Conservation (phyloP, 2,113 vertebrate species). For the Etheostoma cragini region DNA sequence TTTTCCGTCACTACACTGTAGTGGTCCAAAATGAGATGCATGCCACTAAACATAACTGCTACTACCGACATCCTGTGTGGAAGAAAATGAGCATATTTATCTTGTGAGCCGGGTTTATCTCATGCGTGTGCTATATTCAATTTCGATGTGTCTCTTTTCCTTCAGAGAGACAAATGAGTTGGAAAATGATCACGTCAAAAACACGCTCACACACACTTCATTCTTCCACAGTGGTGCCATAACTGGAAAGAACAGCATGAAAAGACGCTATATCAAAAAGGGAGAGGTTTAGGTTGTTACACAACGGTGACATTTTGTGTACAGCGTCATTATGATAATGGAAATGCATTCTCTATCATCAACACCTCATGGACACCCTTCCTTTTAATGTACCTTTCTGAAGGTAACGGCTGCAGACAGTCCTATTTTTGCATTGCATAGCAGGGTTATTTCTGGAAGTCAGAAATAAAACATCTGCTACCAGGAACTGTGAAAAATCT, state of each 20-base stretch:
- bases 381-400: slow-evolving; percentile 72
- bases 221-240: slow-evolving; percentile 29
- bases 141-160: slow-evolving; percentile 46
- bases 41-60: slow-evolving; percentile 45
- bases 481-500: slow-evolving; percentile 53
- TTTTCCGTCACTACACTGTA: not conserved
- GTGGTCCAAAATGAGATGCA: slow-evolving; percentile 42
- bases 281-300: slow-evolving; percentile 63
- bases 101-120: slow-evolving; percentile 50
- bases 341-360: slow-evolving; percentile 52
- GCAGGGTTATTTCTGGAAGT: slow-evolving; percentile 76
- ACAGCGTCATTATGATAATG: slow-evolving; percentile 72
- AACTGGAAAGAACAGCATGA: slow-evolving; percentile 18
- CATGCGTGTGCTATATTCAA: slow-evolving; percentile 44
- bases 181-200: slow-evolving; percentile 48
- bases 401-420: slow-evolving; percentile 65
- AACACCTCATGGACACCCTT: slow-evolving; percentile 54
- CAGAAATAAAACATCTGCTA: slow-evolving; percentile 52
- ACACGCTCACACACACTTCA: not conserved
- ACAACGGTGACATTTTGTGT: slow-evolving; percentile 59
- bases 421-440: slow-evolving; percentile 72
- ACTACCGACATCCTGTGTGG: slow-evolving; percentile 26
- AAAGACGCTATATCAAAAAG: slow-evolving; percentile 38
- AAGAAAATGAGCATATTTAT: slow-evolving; percentile 65
- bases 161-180: slow-evolving; percentile 61